phyloP scores from a whole-genome alignment of 2,113 vertebrate species.

The Nyctereutes procyonoides region DNA sequence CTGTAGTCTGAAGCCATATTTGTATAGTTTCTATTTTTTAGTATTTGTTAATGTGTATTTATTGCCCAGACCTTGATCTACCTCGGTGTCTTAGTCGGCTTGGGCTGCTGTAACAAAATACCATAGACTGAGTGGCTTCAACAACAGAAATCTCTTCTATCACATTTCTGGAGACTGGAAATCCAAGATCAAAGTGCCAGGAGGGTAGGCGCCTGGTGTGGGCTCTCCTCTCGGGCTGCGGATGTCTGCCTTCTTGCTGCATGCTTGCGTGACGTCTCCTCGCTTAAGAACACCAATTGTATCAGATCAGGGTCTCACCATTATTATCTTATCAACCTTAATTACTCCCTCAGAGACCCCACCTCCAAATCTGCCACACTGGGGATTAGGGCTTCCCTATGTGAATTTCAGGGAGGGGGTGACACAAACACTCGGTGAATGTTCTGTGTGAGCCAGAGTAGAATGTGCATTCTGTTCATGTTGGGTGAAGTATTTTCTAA shows the following conservation, averaged over 20 bases:
- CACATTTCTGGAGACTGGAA: background rate
- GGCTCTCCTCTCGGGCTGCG: background rate
- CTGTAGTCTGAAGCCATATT: background rate
- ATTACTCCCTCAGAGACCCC: background rate
- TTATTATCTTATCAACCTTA: background rate
- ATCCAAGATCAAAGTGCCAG: background rate
- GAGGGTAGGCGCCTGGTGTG: background rate
- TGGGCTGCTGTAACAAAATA: background rate
- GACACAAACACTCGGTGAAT: background rate
- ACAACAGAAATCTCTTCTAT: background rate
- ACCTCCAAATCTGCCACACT: background rate
- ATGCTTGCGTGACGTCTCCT: background rate
- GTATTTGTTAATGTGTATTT: background rate
- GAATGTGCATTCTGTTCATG: background rate
- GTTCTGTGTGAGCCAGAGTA: background rate
- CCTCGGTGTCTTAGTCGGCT: background rate
- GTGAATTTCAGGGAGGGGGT: background rate
- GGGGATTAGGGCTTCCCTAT: background rate
- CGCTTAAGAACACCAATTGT: background rate
- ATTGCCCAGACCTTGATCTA: background rate
- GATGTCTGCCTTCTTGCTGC: too few relatives aligned
- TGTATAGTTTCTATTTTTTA: background rate
- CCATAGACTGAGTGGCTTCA: background rate
- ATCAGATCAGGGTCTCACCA: background rate
- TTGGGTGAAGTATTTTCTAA: background rate